Evolutionary conservation across 2,113 vertebrate species (phyloP).

Genomic region (Muscicapa adusta): DNA sequence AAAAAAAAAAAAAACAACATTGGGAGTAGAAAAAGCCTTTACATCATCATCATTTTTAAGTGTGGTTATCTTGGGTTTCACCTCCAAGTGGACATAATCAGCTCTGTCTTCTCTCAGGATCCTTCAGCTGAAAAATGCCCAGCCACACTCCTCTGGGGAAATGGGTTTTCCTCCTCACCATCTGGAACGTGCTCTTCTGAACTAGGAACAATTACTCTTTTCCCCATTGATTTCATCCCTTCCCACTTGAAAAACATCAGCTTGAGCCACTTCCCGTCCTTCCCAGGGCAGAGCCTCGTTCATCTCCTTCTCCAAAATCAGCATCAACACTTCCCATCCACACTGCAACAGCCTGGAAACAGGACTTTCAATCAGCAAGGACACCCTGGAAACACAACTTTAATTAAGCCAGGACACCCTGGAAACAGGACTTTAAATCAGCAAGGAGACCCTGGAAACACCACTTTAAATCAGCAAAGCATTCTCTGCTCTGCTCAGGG

Average conservation of each 20-base stretch:
- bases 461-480: not conserved
- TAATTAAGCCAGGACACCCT: not conserved
- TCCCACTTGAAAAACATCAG: not conserved
- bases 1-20: not conserved
- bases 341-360: not conserved
- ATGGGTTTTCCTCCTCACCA: not conserved
- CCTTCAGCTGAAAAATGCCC: not conserved
- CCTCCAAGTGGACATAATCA: not conserved
- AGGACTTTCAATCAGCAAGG: not conserved
- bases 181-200: not conserved
- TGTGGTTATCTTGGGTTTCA: not conserved
- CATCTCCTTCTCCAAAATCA: not conserved
- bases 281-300: not conserved
- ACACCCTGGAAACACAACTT: no score
- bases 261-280: not conserved
- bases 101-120: not conserved
- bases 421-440: no score
- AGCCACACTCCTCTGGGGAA: not conserved
- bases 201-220: not conserved
- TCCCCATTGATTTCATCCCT: not conserved
- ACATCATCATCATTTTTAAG: not conserved
- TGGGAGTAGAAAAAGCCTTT: not conserved
- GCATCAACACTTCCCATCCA: not conserved
- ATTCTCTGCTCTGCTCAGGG: not conserved
- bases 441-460: not conserved